Evolutionary conservation across 1,140 invertebrate species (phyloP).

Genomic region (Drosophila persimilis): DNA sequence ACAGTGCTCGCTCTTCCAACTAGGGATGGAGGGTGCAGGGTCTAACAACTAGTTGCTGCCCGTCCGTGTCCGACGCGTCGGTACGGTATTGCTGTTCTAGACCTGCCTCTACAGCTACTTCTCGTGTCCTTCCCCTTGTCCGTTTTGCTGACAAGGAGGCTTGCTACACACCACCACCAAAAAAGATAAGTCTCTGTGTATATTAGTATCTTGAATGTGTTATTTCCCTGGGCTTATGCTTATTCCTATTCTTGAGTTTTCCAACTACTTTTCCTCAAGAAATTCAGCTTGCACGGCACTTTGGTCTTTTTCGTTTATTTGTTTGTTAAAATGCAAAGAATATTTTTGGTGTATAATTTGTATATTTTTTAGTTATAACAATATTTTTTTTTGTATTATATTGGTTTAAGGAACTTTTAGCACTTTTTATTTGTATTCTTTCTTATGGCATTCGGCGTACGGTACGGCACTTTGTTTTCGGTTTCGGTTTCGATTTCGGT

Average conservation of each 20-base stretch:
- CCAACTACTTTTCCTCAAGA: conserved; percentile 6
- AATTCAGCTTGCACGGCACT: conserved; percentile 56
- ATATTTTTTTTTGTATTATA: conserved; percentile 39
- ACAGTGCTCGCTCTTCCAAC: no score
- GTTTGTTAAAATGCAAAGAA: conserved; percentile 67
- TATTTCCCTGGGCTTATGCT: neutral
- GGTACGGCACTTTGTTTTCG: conserved; percentile 72
- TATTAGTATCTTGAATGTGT: neutral
- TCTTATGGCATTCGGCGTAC: conserved; percentile 58
- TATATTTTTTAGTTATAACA: conserved; percentile 68
- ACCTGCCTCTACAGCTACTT: no score
- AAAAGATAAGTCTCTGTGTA: no score
- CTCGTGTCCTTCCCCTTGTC: neutral
- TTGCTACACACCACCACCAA: no score
- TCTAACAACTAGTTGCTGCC: conserved; percentile 46
- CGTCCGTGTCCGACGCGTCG: conserved; percentile 15
- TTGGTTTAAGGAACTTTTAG: conserved; percentile 75
- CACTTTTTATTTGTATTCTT: conserved; percentile 51
- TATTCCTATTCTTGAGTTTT: neutral
- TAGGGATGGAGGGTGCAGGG: neutral
- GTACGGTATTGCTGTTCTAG: neutral
- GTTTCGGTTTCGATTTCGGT: conserved; percentile 43
- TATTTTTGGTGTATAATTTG: conserved; percentile 67
- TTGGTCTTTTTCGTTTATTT: conserved; percentile 24
- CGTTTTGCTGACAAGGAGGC: neutral